Evolutionary conservation across 2,113 vertebrate species (phyloP), one percentile per base, ranked within the genome.

Genomic region (Sterrhoptilus dennistouni): DNA sequence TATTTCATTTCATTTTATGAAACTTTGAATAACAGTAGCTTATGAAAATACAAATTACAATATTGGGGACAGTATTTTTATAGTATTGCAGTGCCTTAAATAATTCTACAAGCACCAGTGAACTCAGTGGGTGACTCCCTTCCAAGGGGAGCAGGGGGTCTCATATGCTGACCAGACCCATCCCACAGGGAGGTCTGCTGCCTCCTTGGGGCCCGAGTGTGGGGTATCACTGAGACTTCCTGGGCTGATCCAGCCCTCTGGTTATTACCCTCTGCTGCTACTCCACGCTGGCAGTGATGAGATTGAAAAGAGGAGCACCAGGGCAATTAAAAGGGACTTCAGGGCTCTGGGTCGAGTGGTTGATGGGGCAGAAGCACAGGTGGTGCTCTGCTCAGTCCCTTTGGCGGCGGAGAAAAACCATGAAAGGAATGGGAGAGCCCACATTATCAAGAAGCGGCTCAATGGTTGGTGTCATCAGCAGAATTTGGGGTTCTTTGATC

Each of bases 131-230:
- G 4, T 38, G 56, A 25, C 28, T 61, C 16, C 44, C 20, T 49
- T 36, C 44, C 49, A 16, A 31, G 28, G 12, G 44, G 12, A 76
- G 8, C 9, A 33, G 21, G 38, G 12, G 74, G 28, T 5, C 16
- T 27, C 12, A 7, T 15, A 15, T 50, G 7, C 25, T 0, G 3
- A 33, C 35, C 0, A 1, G 28, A 50, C 12, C 17, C 57, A 7
- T 20, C 20, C 57, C 35, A 40, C 22, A 33, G 21, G 22, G 35
- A 61, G 3, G 9, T 31, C 7, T 77, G 21, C 28, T 50, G 22
- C 35, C 14, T 47, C 25, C 25, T 8, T 75, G 25, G 54, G 25
- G 31, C 19, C 7, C 4, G n/a, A 12, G 12, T 61, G 12, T 2
- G 3, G 45, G 16, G 20, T 49, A 38, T 49, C 7, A 14, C n/a